phyloP scores from a whole-genome alignment of 2,888 invertebrate genomes.

The Alloplasta piceator region DNA sequence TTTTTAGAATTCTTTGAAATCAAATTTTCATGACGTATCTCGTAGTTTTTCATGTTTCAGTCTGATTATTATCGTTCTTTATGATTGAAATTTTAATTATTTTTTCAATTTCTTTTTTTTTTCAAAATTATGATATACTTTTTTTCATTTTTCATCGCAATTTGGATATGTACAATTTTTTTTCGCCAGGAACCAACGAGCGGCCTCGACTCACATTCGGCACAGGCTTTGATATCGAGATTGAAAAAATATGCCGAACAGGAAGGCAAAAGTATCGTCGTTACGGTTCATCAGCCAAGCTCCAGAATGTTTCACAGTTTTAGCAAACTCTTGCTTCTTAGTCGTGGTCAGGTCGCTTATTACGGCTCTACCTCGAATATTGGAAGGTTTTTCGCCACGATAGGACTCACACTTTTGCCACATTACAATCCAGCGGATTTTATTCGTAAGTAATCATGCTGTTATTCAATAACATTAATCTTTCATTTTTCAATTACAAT shows the following conservation, averaged over 20 bases:
- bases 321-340: constrained; percentile 89
- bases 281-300: constrained; percentile 93
- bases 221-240: constrained; percentile 89
- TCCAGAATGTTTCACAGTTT: constrained; percentile 94
- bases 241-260: constrained; percentile 90
- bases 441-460: constrained; percentile 86
- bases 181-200: constrained; percentile 90
- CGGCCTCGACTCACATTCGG: constrained; percentile 92
- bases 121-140: too few species aligned
- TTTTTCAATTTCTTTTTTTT: too few species aligned
- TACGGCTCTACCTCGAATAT: constrained; percentile 90
- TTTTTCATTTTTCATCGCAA: too few species aligned
- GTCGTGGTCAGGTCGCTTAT: constrained; percentile 90
- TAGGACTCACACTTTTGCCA: constrained; percentile 89
- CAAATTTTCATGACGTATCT: too few species aligned
- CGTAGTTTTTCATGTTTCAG: too few species aligned
- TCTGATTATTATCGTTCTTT: too few species aligned
- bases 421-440: constrained; percentile 95
- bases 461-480: background rate
- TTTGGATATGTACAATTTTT: too few species aligned
- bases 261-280: constrained; percentile 91
- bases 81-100: too few species aligned
- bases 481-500: background rate
- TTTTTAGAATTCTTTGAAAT: too few species aligned
- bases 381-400: constrained; percentile 88